A percentile compares a stretch with the other conserved stretches of the same genome.
Conservation (phyloP, 2,888 invertebrate species). For the Leptopilina drosophilae region DNA sequence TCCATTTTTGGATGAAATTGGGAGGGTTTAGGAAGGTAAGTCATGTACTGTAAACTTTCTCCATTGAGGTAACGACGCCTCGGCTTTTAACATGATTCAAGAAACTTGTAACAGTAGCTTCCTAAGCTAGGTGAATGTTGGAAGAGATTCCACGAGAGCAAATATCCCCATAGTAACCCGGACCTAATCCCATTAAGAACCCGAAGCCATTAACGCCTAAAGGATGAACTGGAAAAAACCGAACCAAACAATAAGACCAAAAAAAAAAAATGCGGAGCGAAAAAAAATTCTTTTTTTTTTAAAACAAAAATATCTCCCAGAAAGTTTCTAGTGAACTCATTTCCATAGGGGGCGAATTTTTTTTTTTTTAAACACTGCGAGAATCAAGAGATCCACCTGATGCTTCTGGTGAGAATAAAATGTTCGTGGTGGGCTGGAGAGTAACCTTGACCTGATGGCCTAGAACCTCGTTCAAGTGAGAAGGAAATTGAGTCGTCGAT, state of each 20-base stretch:
- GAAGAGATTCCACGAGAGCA: slow-evolving; percentile 8
- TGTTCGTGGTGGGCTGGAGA: slow-evolving; percentile 39
- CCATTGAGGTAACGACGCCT: neutral
- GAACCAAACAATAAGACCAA: neutral
- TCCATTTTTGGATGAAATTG: no score
- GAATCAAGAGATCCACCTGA: slow-evolving; percentile 51
- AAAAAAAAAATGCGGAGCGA: neutral
- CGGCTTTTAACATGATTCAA: slow-evolving; percentile 10
- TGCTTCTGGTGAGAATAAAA: slow-evolving; percentile 43
- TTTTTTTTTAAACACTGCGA: slow-evolving; percentile 1
- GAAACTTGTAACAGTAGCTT: slow-evolving; percentile 36
- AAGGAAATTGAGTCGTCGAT: slow-evolving; percentile 26
- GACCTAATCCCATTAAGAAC: slow-evolving; percentile 17
- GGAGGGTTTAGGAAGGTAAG: neutral
- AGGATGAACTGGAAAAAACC: neutral
- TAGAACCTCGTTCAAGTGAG: slow-evolving; percentile 49
- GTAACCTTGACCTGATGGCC: slow-evolving; percentile 55
- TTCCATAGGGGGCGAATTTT: neutral
- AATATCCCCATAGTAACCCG: slow-evolving; percentile 7
- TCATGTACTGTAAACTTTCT: neutral
- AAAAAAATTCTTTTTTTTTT: neutral
- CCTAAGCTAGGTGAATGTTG: slow-evolving; percentile 1
- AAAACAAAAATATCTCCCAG: no score
- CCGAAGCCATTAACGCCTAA: neutral
- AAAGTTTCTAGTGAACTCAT: slow-evolving; percentile 2